phyloP scores from a whole-genome alignment of 1,140 invertebrate genomes.

The Chironomus striatipennis region DNA sequence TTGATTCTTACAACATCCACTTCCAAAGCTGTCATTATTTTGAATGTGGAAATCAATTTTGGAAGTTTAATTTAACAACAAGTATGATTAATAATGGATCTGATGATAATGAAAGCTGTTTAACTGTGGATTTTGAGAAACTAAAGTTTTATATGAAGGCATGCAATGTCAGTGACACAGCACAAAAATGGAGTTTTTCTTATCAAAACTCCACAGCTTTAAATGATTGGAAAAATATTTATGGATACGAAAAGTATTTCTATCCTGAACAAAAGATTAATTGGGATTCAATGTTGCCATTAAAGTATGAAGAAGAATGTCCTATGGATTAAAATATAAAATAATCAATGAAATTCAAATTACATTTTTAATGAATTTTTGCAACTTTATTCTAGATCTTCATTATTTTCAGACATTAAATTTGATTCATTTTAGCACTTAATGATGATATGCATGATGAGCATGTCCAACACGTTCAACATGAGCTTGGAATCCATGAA shows the following conservation, averaged over 20 bases:
- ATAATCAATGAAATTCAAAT: no score
- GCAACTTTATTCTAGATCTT: no score
- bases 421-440: neutral
- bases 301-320: conserved; percentile 29
- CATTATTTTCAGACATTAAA: no score
- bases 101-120: conserved; percentile 53
- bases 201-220: conserved; percentile 55
- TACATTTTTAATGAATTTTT: no score
- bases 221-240: conserved; percentile 15
- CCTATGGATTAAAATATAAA: no score
- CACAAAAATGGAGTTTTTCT: conserved; percentile 74
- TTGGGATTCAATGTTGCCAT: conserved; percentile 32
- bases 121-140: conserved; percentile 61
- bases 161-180: conserved; percentile 55
- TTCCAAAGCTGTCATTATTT: conserved; percentile 78
- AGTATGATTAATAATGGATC: conserved; percentile 62
- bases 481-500: conserved; percentile 51
- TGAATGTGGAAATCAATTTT: conserved; percentile 85
- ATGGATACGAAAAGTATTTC: neutral
- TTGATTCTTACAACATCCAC: conserved; percentile 80
- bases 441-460: neutral
- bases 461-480: conserved; percentile 45
- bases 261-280: neutral
- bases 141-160: conserved; percentile 62
- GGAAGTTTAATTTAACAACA: conserved; percentile 72